Base-by-base conservation (phyloP, 2,888 invertebrate species). In the Heterodera filipjevi region DNA sequence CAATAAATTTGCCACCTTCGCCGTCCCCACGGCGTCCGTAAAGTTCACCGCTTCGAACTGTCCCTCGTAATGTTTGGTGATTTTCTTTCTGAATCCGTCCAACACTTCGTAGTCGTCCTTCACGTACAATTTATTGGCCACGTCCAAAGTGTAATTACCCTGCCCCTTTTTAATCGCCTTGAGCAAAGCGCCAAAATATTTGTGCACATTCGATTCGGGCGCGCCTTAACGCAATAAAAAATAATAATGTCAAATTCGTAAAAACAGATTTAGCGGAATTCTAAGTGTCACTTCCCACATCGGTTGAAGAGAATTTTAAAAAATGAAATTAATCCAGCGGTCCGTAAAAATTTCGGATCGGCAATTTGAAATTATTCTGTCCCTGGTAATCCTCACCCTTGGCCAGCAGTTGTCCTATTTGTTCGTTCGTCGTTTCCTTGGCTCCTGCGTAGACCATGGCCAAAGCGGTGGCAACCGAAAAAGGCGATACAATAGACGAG, bases 11-110 rank as follows among this genome's bases (percentile, higher is more conserved):
- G 19, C 19, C 22, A 84, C 84, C 59, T 87, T 77, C 0, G 91
- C 92, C 1, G 92, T 91, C 32, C 88, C 90, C 44, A 70, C 81
- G 1, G 85, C 86, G 1, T 91, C 89, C 12, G 49, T 22, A 76
- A 88, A 85, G 81, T 85, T 78, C 44, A 85, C 79, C 16, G 76
- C 35, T 74, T 83, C 71, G 53, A 83, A 77, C 16, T 84, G 82
- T 35, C 85, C 84, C 8, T 70, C 39, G 78, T 86, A 89, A 46
- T 82, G 72, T n/a, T 75, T 71, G 53, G 78, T 79, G 27, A 87
- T 79, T 16, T 81, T 70, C 10, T 82, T 75, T 22, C 86, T 66
- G 81, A 86, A 90, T 14, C 84, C 80, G 5, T 74, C 33, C 16
- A 76, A 32, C n/a, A 82, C 46, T 1, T 71, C 14, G n/a, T 75